Conservation (phyloP, 2,113 vertebrate species). For the Aplodontia rufa region DNA sequence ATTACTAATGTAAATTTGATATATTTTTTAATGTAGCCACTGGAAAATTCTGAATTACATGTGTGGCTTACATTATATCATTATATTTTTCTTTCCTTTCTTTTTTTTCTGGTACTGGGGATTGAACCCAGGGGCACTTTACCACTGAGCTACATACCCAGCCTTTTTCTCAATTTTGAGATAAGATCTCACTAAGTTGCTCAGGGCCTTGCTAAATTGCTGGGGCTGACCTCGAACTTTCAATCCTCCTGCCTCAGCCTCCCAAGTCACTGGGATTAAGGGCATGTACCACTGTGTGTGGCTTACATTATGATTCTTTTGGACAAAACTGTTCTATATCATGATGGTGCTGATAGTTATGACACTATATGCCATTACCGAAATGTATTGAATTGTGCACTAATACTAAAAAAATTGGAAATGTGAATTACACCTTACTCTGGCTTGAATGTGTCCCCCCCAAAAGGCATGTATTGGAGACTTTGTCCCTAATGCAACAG, state of each 20-base stretch:
- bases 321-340: background rate
- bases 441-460: background rate
- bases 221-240: too few species aligned
- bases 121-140: too few species aligned
- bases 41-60: background rate
- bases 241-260: too few species aligned
- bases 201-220: too few species aligned
- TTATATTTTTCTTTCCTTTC: too few species aligned
- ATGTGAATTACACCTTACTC: background rate
- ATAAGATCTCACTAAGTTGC: too few species aligned
- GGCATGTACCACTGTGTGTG: too few species aligned
- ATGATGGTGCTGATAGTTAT: background rate
- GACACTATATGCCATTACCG: background rate
- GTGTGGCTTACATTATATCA: background rate
- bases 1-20: background rate
- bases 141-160: too few species aligned
- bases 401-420: background rate
- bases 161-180: too few species aligned
- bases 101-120: too few species aligned
- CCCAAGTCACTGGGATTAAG: too few species aligned
- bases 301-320: background rate
- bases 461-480: background rate
- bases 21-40: background rate
- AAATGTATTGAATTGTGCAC: background rate
- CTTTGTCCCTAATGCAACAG: background rate